Conservation (phyloP, 64 coral and sea anemone species). For the Montipora sp. region DNA sequence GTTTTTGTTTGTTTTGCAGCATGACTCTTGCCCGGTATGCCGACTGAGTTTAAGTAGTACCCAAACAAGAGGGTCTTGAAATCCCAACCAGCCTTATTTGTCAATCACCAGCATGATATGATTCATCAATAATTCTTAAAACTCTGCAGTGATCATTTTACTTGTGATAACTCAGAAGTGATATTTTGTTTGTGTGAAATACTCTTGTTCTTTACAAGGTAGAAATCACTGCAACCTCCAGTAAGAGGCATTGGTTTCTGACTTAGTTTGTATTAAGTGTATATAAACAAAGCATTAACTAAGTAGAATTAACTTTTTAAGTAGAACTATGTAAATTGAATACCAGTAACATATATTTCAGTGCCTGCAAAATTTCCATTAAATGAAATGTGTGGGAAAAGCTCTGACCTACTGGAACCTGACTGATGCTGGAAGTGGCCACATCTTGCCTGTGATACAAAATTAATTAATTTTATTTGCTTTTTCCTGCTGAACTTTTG, state of each 20-base stretch:
- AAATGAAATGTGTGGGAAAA: not conserved
- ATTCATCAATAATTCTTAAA: not conserved
- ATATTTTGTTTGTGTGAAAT: slow-evolving; percentile 26
- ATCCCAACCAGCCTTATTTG: not conserved
- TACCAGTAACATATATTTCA: not conserved
- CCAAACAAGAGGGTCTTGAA: slow-evolving; percentile 40
- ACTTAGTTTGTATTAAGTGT: slow-evolving; percentile 33
- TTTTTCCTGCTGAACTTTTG: not conserved
- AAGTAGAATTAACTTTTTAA: slow-evolving; percentile 21
- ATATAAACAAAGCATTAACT: slow-evolving; percentile 25
- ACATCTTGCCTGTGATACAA: too few relatives aligned
- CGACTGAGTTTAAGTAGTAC: slow-evolving; percentile 53
- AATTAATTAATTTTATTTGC: not conserved
- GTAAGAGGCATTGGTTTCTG: not conserved
- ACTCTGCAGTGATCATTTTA: not conserved
- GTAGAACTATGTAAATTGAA: slow-evolving; percentile 21
- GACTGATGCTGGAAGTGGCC: not conserved
- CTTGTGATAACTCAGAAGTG: not conserved
- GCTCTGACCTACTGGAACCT: not conserved
- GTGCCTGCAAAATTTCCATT: not conserved
- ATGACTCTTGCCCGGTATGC: slow-evolving; percentile 69
- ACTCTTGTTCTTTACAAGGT: not conserved
- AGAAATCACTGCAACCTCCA: not conserved
- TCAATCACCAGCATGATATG: not conserved
- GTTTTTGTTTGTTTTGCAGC: slow-evolving; percentile 35